phyloP scores from a whole-genome alignment of 1,140 invertebrate species.

The Maniola jurtina region DNA sequence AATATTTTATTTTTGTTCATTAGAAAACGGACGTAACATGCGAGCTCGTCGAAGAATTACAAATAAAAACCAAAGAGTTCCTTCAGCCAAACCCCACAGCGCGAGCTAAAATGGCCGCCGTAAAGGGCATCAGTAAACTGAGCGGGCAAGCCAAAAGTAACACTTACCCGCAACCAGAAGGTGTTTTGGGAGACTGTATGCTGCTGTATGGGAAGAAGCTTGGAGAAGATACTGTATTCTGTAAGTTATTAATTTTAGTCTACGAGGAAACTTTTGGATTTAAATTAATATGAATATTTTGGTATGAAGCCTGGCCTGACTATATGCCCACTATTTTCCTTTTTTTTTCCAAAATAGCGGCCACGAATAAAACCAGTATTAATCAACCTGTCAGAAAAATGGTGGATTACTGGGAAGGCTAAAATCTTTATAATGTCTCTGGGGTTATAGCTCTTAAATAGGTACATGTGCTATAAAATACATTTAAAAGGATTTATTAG shows the following conservation, averaged over 20 bases:
- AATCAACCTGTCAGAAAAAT: no score
- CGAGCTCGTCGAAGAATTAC: constrained; percentile 96
- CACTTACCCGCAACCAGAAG: constrained; percentile 99
- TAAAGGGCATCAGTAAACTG: constrained; percentile 93
- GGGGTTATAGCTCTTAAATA: no score
- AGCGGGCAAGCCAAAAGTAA: constrained; percentile 93
- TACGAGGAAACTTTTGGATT: neutral
- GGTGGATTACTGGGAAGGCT: no score
- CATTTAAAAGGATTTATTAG: no score
- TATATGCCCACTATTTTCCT: no score
- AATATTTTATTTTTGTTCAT: constrained; percentile 38
- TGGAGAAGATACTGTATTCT: constrained; percentile 96
- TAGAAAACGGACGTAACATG: constrained; percentile 98
- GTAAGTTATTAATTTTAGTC: constrained; percentile 73
- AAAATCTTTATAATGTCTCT: no score
- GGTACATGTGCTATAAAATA: no score
- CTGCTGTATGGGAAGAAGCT: constrained; percentile 96
- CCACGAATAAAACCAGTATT: no score
- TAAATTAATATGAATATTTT: no score
- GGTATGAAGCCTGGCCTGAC: no score
- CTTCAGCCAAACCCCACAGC: constrained; percentile 99
- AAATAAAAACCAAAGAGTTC: constrained; percentile 98
- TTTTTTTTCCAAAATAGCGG: no score
- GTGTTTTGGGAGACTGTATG: constrained; percentile 98
- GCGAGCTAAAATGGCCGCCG: constrained; percentile 95